These are phyloP conservation scores for Schlechtendalia chinensis DNA, from an alignment of 1,140 invertebrate genomes.

Conservation along the genomic window DNA sequence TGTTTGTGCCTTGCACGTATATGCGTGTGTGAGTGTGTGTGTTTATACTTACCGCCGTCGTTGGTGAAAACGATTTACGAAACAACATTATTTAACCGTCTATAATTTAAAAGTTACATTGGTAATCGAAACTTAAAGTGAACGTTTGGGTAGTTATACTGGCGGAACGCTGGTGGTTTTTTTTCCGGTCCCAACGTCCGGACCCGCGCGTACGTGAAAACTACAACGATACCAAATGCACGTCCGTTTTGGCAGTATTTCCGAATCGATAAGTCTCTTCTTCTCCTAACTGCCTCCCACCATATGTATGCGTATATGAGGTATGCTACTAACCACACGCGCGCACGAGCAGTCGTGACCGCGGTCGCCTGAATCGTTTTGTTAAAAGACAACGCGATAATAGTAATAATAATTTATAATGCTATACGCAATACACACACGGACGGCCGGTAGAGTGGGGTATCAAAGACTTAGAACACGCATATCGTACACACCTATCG, in stretches of 20 bases:
- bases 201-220: not conserved
- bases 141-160: not conserved
- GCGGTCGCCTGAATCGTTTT: too few species aligned
- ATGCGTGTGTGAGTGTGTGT: not conserved
- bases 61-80: conserved; percentile 25
- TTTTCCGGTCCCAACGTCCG: conserved; percentile 24
- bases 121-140: conserved; percentile 41
- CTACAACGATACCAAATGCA: conserved; percentile 29
- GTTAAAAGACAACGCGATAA: too few species aligned
- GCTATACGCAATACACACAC: too few species aligned
- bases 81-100: conserved; percentile 45
- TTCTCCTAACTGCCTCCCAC: not conserved
- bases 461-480: too few species aligned
- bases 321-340: too few species aligned
- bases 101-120: conserved; percentile 45
- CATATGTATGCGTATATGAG: too few species aligned
- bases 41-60: not conserved
- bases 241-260: conserved; percentile 46
- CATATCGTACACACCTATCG: too few species aligned
- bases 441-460: too few species aligned
- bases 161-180: not conserved
- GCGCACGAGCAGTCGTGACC: too few species aligned
- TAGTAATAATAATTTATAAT: too few species aligned
- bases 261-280: conserved; percentile 46
- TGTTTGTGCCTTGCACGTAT: not conserved